Base-by-base conservation (phyloP, 2,113 vertebrate species). In the Andinoacara biseriatus region DNA sequence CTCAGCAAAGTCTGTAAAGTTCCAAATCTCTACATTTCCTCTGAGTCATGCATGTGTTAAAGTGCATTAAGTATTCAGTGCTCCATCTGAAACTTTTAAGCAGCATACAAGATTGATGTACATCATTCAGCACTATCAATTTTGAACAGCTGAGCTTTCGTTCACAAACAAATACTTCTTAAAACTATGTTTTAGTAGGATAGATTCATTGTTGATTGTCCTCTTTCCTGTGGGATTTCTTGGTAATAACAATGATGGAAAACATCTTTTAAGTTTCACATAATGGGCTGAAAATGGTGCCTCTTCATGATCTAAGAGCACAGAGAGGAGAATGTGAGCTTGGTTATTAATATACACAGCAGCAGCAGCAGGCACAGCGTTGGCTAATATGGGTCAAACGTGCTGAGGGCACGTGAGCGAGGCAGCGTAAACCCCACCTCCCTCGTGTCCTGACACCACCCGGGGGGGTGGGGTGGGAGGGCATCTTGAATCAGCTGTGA, bases 301-400 rank as follows among this genome's bases (percentile, higher is more conserved):
- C 22, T 26, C 38, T 26, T 81, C 77, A 76, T 63, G 84, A 76
- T 83, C 80, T 14, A 58, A 57, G 81, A 87, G 61, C 76, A 81
- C 83, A 85, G 82, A 85, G 83, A 61, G 78, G 80, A 84, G 61
- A 77, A 89, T 86, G 81, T 82, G 60, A 78, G 61, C 69, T 20
- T 72, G 86, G 88, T 88, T 93, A 92, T 92, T 92, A 91, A 92
- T 92, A 93, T 52, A 83, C 74, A 67, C 86, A 87, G 86, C 35
- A 46, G 79, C 79, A 46, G 77, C 82, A 65, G 82, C 83, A 75
- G 63, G 82, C 85, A 10, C 74, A 59, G 74, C 79, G 82, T 69
- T 69, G 40, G 43, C 43, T 52, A 84, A 93, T 92, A 58, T 93
- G 92, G 91, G 92, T 92, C 93, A 92, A 90, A 88, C 81, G 77